Evolutionary conservation across 2,888 invertebrate species (phyloP), one percentile per base, ranked within the genome.

Genomic region (Teleiodes luculella): DNA sequence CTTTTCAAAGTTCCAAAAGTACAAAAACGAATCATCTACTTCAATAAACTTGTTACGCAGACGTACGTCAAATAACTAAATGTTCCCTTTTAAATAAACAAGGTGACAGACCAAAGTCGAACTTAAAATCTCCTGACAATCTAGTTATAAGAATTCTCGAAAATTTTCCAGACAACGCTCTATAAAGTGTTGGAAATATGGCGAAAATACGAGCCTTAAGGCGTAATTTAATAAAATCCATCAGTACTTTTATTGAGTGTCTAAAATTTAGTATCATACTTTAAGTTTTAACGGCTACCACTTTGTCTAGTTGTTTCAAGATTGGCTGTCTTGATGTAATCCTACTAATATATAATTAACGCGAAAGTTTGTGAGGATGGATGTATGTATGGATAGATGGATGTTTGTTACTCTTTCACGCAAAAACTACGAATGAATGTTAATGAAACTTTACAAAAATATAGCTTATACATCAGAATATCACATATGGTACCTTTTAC

Each of bases 91-190:
- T 3, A 20, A 47, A 16, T 47, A 48, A 48, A 41, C 11, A 48
- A 35, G 16, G 20, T 13, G 48, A 48, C 48, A 30, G 35, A 20
- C 48, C 48, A 48, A 48, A 20, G 48, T 48, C 48, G 20, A 48
- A 48, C n/a, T 13, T 6, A n/a, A 35, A 48, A 11, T 5, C 8
- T 7, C 13, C 20, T n/a, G 20, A 48, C 35, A 35, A 48, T 48
- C 18, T 48, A 18, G 48, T 48, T 48, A 35, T 8, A n/a, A 24
- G 8, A 41, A 41, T 18, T 7, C 13, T 11, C 4, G 8, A 1
- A 18, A 18, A 41, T 14, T 13, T 39, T 13, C 3, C 39, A 24
- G 24, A 24, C 24, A 24, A 13, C 39, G 39, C 6, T 24, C 24
- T 24, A 4, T 6, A 24, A n/a, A 24, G 6, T 24, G 24, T 24